Evolutionary conservation across 2,113 vertebrate species (phyloP).

Genomic region (Bolborhynchus lineola): DNA sequence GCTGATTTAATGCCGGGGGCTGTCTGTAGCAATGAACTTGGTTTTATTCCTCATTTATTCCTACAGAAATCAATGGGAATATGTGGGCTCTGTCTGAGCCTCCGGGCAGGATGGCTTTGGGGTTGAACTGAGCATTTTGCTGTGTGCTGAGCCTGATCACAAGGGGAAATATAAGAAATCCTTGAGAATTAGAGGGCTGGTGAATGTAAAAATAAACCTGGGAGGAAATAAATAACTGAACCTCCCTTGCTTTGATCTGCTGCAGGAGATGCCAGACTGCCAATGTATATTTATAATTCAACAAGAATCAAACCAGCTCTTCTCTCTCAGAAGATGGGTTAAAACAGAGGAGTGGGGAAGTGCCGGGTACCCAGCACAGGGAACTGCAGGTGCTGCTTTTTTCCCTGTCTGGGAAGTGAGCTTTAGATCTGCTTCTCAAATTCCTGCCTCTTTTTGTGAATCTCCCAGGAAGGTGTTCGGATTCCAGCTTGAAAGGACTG

Average conservation of each 20-base stretch:
- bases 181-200: not conserved
- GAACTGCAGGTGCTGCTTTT: constrained; percentile 43
- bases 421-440: constrained; percentile 33
- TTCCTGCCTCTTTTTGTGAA: not conserved
- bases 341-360: not conserved
- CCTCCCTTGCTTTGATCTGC: not conserved
- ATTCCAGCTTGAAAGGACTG: not conserved
- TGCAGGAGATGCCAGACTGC: constrained; percentile 31
- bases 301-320: constrained; percentile 28
- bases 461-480: constrained; percentile 23
- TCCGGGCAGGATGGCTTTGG: not conserved
- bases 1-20: not conserved
- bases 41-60: not conserved
- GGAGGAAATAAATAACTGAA: not conserved
- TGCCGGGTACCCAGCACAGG: constrained; percentile 42
- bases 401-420: constrained; percentile 36
- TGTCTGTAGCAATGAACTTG: not conserved
- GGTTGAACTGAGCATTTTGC: fast-evolving
- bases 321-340: constrained; percentile 42
- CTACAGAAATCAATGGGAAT: not conserved
- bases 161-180: not conserved
- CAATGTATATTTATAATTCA: constrained; percentile 39
- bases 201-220: fast-evolving
- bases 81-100: not conserved
- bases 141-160: fast-evolving